These are phyloP conservation scores for Hydroisotoma schaefferi DNA, from an alignment of 2,888 invertebrate species.

Conservation along the genomic window DNA sequence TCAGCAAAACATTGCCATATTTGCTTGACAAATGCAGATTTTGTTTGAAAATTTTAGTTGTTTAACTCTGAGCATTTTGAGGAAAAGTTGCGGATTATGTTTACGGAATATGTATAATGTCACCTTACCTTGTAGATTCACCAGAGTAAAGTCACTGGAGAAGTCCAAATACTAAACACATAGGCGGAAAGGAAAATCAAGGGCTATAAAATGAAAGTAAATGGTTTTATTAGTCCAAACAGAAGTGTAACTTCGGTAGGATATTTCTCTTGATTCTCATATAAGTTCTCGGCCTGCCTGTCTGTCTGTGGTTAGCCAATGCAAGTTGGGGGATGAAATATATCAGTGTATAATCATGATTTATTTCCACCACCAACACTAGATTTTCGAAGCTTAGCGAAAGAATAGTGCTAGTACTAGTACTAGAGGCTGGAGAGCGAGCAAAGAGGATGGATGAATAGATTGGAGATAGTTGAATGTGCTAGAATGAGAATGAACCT, in stretches of 20 bases:
- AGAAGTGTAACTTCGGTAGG: neutral
- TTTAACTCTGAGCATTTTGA: no score
- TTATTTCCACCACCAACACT: conserved; percentile 3
- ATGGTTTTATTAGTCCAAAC: conserved; percentile 7
- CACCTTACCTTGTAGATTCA: no score
- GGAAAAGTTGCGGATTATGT: no score
- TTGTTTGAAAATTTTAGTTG: no score
- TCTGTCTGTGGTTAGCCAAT: no score
- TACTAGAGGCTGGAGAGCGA: no score
- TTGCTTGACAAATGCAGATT: no score
- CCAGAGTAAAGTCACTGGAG: no score
- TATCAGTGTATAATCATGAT: conserved; percentile 12
- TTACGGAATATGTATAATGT: no score
- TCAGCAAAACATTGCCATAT: no score
- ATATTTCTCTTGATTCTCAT: neutral
- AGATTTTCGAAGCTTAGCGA: neutral
- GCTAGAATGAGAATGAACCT: conserved; percentile 17
- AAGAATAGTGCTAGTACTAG: conserved; percentile 14
- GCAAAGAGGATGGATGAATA: neutral
- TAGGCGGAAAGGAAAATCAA: no score
- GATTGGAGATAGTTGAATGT: conserved; percentile 6
- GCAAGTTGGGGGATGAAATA: conserved; percentile 10
- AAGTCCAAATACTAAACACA: no score
- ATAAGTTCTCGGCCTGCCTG: neutral
- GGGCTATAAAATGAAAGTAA: conserved; percentile 6